These are phyloP conservation scores for Drosophila kambysellisi DNA, from an alignment of 2,888 invertebrate species.

Conservation along the genomic window DNA sequence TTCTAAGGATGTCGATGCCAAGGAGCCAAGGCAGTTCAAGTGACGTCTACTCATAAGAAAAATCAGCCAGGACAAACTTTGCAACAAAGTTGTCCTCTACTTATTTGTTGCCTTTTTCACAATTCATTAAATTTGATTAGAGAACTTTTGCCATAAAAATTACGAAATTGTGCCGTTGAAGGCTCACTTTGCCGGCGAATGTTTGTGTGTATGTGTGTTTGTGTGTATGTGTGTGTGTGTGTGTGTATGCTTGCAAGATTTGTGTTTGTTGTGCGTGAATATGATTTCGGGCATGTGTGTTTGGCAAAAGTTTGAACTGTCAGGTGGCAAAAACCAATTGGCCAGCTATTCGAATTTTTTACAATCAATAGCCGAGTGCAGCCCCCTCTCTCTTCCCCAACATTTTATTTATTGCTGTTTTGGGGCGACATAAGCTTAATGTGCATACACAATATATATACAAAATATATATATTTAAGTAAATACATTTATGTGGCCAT, in stretches of 20 bases:
- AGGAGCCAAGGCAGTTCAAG: conserved; percentile 17
- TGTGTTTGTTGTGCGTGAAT: conserved; percentile 79
- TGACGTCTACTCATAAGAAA: conserved; percentile 78
- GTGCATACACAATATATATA: background rate
- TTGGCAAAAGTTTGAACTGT: conserved; percentile 71
- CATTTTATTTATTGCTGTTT: conserved; percentile 46
- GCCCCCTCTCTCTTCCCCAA: background rate
- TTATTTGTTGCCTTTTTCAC: conserved; percentile 82
- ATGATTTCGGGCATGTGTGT: conserved; percentile 74
- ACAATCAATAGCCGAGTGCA: conserved; percentile 59
- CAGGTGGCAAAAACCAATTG: conserved; percentile 79
- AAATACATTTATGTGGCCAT: background rate
- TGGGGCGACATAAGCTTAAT: background rate
- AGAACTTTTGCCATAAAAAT: conserved; percentile 82
- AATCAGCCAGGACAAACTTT: conserved; percentile 74
- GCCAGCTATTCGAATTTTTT: conserved; percentile 66
- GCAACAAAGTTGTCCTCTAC: conserved; percentile 76
- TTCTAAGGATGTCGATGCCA: conserved; percentile 16
- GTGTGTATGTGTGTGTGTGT: conserved; percentile 17
- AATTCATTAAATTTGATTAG: conserved; percentile 82
- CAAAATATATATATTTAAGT: background rate
- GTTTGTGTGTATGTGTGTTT: conserved; percentile 1
- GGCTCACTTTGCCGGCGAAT: conserved; percentile 68
- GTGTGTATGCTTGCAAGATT: conserved; percentile 55
- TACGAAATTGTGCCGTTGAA: conserved; percentile 82